phyloP scores from a whole-genome alignment of 1,140 invertebrate species.

The Rhagoletis pomonella region DNA sequence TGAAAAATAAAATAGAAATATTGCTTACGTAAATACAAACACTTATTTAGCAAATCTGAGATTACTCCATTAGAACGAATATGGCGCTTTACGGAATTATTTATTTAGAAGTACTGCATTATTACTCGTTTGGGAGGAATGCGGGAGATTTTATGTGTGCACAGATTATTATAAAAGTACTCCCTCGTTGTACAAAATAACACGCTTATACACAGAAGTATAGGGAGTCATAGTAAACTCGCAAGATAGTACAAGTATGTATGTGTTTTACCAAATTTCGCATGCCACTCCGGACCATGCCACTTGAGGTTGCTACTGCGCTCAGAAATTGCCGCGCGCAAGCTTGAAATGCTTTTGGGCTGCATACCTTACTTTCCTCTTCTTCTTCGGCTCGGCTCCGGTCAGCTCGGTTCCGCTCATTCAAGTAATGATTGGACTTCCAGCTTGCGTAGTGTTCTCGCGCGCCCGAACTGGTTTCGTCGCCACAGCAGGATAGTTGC shows the following conservation, averaged over 20 bases:
- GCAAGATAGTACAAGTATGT: background rate
- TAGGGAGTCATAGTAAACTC: background rate
- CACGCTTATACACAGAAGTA: too few relatives aligned
- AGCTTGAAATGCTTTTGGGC: slow-evolving; percentile 23
- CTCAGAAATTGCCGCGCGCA: slow-evolving; percentile 36
- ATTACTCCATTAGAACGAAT: too few relatives aligned
- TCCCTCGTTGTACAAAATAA: background rate
- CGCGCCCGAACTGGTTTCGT: slow-evolving; percentile 16
- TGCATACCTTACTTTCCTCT: slow-evolving; percentile 5
- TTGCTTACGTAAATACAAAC: too few relatives aligned
- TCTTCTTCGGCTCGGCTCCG: background rate
- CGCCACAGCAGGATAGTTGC: background rate
- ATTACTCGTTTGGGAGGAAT: too few relatives aligned
- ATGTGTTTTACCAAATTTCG: background rate
- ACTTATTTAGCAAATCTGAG: too few relatives aligned
- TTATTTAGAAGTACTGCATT: too few relatives aligned
- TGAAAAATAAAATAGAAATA: too few relatives aligned
- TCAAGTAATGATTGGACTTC: slow-evolving; percentile 20
- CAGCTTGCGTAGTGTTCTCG: slow-evolving; percentile 32
- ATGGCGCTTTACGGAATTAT: too few relatives aligned
- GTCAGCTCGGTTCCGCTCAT: background rate
- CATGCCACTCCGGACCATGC: background rate
- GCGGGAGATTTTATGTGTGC: too few relatives aligned
- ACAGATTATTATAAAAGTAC: background rate
- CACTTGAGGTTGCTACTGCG: background rate